These are phyloP conservation scores for Drosophila antonietae DNA, from an alignment of 2,888 invertebrate species.

Conservation along the genomic window DNA sequence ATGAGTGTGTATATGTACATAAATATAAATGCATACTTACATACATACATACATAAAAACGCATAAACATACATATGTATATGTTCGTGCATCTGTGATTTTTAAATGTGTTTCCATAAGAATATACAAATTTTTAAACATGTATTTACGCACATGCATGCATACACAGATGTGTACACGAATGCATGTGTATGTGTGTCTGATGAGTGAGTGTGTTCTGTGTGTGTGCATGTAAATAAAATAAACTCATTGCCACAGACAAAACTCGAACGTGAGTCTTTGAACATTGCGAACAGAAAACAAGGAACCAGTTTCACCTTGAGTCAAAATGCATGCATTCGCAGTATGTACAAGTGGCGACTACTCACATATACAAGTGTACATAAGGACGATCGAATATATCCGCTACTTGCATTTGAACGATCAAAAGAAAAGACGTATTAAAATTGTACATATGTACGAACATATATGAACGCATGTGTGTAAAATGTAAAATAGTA, in stretches of 20 bases:
- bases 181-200: neutral
- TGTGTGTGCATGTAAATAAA: constrained; percentile 36
- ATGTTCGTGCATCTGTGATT: constrained; percentile 22
- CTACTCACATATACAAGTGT: constrained; percentile 17
- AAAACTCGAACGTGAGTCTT: constrained; percentile 77
- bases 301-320: constrained; percentile 80
- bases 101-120: constrained; percentile 29
- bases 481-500: too few species aligned
- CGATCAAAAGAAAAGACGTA: neutral
- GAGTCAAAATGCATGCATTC: constrained; percentile 49
- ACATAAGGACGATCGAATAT: constrained; percentile 35
- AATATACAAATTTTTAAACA: constrained; percentile 16
- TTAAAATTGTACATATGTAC: neutral
- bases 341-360: constrained; percentile 15
- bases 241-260: constrained; percentile 73
- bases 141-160: constrained; percentile 12
- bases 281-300: constrained; percentile 74
- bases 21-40: neutral
- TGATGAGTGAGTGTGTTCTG: constrained; percentile 1
- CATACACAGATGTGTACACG: constrained; percentile 5
- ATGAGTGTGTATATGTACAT: neutral
- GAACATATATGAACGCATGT: neutral
- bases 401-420: constrained; percentile 12
- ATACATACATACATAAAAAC: neutral
- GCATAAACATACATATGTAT: neutral